Conservation (phyloP, 2,797 vertebrate genomes). For the Acanthopagrus latus region DNA sequence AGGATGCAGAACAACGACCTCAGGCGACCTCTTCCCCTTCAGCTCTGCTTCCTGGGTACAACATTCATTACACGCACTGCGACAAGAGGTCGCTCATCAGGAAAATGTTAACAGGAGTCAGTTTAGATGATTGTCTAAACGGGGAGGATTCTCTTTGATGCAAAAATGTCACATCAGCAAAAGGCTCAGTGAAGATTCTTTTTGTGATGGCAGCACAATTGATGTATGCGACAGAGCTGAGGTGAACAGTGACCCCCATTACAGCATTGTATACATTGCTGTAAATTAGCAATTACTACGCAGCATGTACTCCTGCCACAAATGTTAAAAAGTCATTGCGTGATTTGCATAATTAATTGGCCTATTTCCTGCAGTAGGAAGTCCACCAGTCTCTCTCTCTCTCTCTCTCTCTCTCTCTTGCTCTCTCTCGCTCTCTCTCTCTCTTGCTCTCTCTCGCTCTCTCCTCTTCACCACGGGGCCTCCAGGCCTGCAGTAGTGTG, state of each 20-base stretch:
- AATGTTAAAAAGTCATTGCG: constrained; percentile 51
- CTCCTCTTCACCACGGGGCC: constrained; percentile 40
- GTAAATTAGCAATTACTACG: constrained; percentile 56
- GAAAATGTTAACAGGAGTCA: background rate
- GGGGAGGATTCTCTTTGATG: constrained; percentile 2
- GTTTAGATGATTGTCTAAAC: background rate
- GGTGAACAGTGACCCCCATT: constrained; percentile 18
- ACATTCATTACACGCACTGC: background rate
- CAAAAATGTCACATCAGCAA: constrained; percentile 2
- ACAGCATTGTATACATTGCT: constrained; percentile 41
- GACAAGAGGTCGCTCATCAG: background rate
- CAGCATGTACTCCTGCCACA: constrained; percentile 37
- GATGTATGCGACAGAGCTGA: constrained; percentile 9
- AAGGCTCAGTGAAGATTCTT: background rate
- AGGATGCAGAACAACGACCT: background rate
- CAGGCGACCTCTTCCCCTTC: background rate
- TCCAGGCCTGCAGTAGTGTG: constrained; percentile 63
- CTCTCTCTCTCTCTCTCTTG: background rate
- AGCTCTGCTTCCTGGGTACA: background rate
- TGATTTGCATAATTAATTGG: constrained; percentile 64
- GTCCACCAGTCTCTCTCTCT: background rate
- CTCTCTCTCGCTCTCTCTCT: background rate
- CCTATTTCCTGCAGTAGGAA: constrained; percentile 27
- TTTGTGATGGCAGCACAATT: constrained; percentile 2
- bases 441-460: background rate